Conservation (phyloP, 2,888 invertebrate species). For the Tinea semifulvella region DNA sequence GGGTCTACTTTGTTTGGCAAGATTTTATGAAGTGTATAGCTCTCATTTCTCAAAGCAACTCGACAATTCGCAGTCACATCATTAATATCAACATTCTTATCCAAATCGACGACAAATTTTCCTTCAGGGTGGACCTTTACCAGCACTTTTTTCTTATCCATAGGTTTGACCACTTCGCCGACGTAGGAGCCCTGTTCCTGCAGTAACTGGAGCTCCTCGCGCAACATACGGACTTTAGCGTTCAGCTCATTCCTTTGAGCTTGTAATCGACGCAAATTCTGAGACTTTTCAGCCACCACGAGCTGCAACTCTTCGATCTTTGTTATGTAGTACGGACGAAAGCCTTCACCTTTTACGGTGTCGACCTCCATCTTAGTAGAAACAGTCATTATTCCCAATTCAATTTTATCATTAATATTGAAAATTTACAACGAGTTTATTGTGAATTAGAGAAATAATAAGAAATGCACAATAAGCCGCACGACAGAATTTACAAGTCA, state of each 20-base stretch:
- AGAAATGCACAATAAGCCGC: not conserved
- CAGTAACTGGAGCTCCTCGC: constrained; percentile 95
- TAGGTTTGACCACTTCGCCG: constrained; percentile 98
- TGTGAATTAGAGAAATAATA: not conserved
- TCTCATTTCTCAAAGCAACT: constrained; percentile 97
- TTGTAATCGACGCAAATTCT: constrained; percentile 94
- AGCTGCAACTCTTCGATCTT: constrained; percentile 98
- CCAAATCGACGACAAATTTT: constrained; percentile 98
- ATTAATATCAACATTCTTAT: constrained; percentile 98
- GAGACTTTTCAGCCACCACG: constrained; percentile 96
- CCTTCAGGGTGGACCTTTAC: constrained; percentile 99
- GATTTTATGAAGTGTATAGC: constrained; percentile 98
- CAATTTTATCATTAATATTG: not conserved
- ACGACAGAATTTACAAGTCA: constrained; percentile 2
- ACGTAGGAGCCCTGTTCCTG: constrained; percentile 99
- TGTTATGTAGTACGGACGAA: constrained; percentile 95
- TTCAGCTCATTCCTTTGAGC: constrained; percentile 99
- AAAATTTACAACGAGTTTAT: not conserved
- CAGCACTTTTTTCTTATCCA: constrained; percentile 99
- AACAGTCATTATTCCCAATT: constrained; percentile 40
- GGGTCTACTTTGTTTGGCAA: constrained; percentile 99
- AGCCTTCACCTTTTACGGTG: constrained; percentile 81
- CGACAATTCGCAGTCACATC: constrained; percentile 97
- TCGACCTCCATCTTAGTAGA: constrained; percentile 77
- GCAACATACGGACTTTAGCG: constrained; percentile 97